Percentiles rank a stretch among this genome's conserved stretches.
Conservation (phyloP, 1,140 invertebrate species). For the Scaptomyza montana region DNA sequence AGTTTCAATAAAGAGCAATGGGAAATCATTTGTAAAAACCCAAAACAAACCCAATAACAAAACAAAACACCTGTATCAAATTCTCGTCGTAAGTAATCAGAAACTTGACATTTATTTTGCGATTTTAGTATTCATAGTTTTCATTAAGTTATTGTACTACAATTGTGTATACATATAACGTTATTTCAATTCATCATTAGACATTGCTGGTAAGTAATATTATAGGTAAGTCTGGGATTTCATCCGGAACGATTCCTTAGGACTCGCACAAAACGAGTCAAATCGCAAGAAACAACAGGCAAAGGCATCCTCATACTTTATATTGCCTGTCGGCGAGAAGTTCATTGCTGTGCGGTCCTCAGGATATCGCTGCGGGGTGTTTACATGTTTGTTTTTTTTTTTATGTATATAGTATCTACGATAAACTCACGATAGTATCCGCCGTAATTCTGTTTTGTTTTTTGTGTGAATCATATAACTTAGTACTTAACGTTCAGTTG, state of each 20-base stretch:
- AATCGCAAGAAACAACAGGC: conserved; percentile 42
- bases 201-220: conserved; percentile 45
- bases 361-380: background rate
- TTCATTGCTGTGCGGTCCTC: conserved; percentile 11
- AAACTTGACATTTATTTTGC: conserved; percentile 73
- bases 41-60: conserved; percentile 8
- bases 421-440: conserved; percentile 45
- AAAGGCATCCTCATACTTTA: conserved; percentile 69
- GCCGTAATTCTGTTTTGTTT: background rate
- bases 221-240: conserved; percentile 56
- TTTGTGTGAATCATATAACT: conserved; percentile 32
- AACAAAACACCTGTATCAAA: conserved; percentile 29
- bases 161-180: conserved; percentile 45
- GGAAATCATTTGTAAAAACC: conserved; percentile 41
- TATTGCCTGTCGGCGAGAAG: conserved; percentile 39
- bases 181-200: conserved; percentile 30
- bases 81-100: conserved; percentile 75
- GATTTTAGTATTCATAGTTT: conserved; percentile 37
- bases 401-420: background rate
- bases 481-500: conserved; percentile 53
- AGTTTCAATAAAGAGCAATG: conserved; percentile 65
- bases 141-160: conserved; percentile 49
- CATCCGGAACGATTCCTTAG: conserved; percentile 31
- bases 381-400: conserved; percentile 4
- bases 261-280: conserved; percentile 44